Base-by-base conservation (phyloP, 1,140 invertebrate species). In the Brachionus angularis region DNA sequence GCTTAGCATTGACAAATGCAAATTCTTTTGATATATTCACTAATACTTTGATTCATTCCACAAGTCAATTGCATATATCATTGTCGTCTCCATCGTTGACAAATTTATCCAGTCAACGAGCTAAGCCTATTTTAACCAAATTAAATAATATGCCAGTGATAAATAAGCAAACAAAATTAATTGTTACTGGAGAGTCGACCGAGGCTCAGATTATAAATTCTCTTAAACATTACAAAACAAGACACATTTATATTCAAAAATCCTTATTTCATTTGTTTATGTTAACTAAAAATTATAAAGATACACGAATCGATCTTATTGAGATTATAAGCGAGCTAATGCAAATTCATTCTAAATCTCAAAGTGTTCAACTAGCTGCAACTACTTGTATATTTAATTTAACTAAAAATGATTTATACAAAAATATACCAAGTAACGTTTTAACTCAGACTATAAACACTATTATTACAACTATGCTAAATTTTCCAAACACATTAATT, bases 1-100 rank as follows among this genome's bases (percentile, higher is more conserved):
- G 53, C 27, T 23, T 58, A n/a, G 53, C 53, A 5, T 39, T 58
- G 16, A 58, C 53, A n/a, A 58, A 58, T 58, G 53, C 53, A 36
- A 58, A 58, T 42, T 58, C 53, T 14, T 58, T 39, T 58, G 53
- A 58, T 12, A 21, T 58, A 36, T 39, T 36, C 8, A 42, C 4
- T 7, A 23, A 25, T n/a, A n/a, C n/a, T n/a, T n/a, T n/a, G n/a
- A n/a, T n/a, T 39, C 7, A n/a, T 39, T 58, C 53, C 1, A 39
- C 10, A 5, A 42, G 8, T 7, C n/a, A n/a, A n/a, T 14, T 42
- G 10, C 39, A 42, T 42, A 42, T n/a, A 14, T 42, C 39, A 5
- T 42, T 42, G 14, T 42, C 39, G 16, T 42, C 39, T 3, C 39
- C 39, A 14, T 42, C 39, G 10, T 14, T 42, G 5, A 42, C 16